Conservation (phyloP, 2,113 vertebrate species). For the Amia ocellicauda region DNA sequence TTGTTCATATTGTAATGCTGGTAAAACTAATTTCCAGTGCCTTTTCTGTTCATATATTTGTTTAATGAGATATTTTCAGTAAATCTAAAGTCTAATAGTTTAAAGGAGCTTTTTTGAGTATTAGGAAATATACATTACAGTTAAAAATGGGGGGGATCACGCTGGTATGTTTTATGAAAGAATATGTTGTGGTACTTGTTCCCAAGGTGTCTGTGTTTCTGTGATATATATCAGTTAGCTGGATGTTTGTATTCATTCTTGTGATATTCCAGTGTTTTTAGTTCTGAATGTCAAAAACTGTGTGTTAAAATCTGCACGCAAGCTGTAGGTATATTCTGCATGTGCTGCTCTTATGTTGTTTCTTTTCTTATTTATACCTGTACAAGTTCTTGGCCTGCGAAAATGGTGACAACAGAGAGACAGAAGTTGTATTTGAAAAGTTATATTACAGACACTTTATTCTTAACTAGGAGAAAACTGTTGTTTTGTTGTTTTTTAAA, state of each 20-base stretch:
- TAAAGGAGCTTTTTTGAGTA: no score
- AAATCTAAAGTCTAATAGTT: no score
- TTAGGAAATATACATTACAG: no score
- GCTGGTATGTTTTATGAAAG: not conserved
- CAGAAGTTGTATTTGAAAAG: not conserved
- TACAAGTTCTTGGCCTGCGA: constrained; percentile 24
- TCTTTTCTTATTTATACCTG: constrained; percentile 24
- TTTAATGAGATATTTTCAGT: constrained; percentile 27
- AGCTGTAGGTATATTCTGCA: constrained; percentile 11
- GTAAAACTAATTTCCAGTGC: constrained; percentile 27
- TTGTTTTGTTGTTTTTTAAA: not conserved
- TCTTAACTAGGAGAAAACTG: not conserved
- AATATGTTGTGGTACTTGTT: no score
- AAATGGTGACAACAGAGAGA: constrained; percentile 11
- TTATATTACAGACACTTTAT: no score
- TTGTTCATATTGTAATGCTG: constrained; percentile 26
- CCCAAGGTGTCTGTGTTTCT: not conserved
- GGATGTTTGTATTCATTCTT: not conserved
- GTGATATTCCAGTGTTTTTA: not conserved
- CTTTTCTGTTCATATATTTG: constrained; percentile 36
- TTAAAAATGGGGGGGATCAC: no score
- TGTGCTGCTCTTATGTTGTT: constrained; percentile 1
- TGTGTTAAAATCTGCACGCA: not conserved
- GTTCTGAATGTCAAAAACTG: not conserved
- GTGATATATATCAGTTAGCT: not conserved